Percentiles rank a stretch among this genome's conserved stretches.
Evolutionary conservation across 1,140 invertebrate genomes (phyloP).

Genomic region (Drosophila truncata): DNA sequence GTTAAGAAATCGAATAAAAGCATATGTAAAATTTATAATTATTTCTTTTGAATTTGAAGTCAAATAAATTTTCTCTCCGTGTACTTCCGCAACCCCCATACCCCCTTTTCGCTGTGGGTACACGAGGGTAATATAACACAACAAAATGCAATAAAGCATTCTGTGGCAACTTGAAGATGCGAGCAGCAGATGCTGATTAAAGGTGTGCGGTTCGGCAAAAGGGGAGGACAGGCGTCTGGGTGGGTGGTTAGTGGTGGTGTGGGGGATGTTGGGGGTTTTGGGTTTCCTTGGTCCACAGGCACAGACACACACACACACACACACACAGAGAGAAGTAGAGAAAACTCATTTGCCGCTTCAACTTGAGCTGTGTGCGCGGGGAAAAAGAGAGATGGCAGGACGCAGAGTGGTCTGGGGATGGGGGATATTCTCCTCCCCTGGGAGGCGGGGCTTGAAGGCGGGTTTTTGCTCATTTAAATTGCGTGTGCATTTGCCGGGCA

Average conservation of each 20-base stretch:
- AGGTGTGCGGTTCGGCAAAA: conserved; percentile 73
- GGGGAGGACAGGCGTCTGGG: conserved; percentile 15
- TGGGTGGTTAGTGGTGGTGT: conserved; percentile 2
- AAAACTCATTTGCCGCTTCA: conserved; percentile 76
- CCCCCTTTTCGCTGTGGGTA: conserved; percentile 36
- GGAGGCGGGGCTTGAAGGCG: conserved; percentile 11
- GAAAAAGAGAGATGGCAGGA: not conserved
- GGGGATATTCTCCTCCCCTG: conserved; percentile 7
- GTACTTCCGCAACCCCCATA: not conserved
- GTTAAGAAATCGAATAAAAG: not conserved
- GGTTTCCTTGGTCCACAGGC: conserved; percentile 25
- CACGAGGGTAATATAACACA: conserved; percentile 83
- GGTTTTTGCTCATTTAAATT: conserved; percentile 77
- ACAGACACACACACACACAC: conserved; percentile 24
- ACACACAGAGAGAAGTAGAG: conserved; percentile 48
- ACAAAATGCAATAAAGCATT: conserved; percentile 84
- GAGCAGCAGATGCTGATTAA: conserved; percentile 84
- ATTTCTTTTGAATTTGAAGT: not conserved
- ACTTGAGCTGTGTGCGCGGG: conserved; percentile 41
- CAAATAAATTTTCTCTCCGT: conserved; percentile 1
- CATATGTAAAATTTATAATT: not conserved
- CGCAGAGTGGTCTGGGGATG: not conserved
- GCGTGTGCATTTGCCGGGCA: conserved; percentile 78
- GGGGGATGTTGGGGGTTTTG: conserved; percentile 3
- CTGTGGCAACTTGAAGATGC: conserved; percentile 83